phyloP scores from a whole-genome alignment of 2,797 vertebrate species.

The Epinephelus coioides region DNA sequence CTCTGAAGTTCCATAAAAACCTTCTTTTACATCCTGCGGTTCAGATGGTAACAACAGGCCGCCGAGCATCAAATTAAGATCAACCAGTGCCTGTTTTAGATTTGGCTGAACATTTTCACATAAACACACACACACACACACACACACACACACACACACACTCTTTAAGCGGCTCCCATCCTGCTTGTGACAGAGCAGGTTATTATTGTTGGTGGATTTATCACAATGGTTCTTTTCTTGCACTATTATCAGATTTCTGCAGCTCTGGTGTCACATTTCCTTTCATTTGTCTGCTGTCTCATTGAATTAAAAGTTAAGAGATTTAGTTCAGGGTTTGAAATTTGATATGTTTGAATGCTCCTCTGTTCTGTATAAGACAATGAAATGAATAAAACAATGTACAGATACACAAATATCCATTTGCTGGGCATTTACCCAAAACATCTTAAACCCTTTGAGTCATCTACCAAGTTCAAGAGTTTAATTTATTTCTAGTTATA shows the following conservation, averaged over 20 bases:
- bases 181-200: not conserved
- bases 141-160: not conserved
- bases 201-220: not conserved
- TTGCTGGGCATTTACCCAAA: not conserved
- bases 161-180: not conserved
- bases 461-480: too few relatives aligned
- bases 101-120: not conserved
- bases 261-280: too few relatives aligned
- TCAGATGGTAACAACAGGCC: constrained; percentile 19
- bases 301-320: not conserved
- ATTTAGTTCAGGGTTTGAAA: constrained; percentile 3
- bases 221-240: not conserved
- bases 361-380: not conserved
- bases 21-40: constrained; percentile 38
- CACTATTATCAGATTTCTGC: constrained; percentile 6
- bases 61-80: constrained; percentile 8
- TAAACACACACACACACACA: constrained; percentile 9
- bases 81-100: constrained; percentile 30
- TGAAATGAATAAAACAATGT: not conserved
- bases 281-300: not conserved
- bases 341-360: not conserved
- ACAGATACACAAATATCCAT: not conserved
- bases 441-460: not conserved
- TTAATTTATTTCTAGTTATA: too few relatives aligned
- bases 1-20: constrained; percentile 13